Evolutionary conservation across 1,140 invertebrate species (phyloP).

Genomic region (Oncopeltus fasciatus): DNA sequence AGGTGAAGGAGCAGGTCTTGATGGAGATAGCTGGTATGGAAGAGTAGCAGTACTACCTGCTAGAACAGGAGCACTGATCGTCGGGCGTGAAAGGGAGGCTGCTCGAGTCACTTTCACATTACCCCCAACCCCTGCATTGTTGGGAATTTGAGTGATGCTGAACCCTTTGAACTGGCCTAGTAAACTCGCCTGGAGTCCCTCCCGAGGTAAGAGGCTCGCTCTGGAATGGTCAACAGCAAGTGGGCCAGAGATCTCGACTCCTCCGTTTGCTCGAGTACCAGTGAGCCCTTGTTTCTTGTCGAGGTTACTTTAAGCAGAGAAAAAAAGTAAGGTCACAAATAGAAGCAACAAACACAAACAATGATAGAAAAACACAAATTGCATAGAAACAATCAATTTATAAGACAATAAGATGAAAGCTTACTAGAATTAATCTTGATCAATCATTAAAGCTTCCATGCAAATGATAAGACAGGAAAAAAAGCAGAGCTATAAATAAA

Average conservation of each 20-base stretch:
- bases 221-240: slow-evolving; percentile 18
- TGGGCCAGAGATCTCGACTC: slow-evolving; percentile 20
- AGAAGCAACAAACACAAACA: not conserved
- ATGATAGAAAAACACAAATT: no score
- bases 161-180: slow-evolving; percentile 77
- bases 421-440: no score
- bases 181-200: slow-evolving; percentile 38
- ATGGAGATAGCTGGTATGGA: slow-evolving; percentile 26
- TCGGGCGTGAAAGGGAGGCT: not conserved
- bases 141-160: slow-evolving; percentile 50
- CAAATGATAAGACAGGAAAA: no score
- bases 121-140: slow-evolving; percentile 19
- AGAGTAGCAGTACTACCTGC: slow-evolving; percentile 60
- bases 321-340: slow-evolving; percentile 4
- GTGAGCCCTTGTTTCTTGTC: slow-evolving; percentile 17
- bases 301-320: slow-evolving; percentile 13
- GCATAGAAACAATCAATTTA: no score
- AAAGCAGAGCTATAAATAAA: no score
- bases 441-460: no score
- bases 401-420: no score
- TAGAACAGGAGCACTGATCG: slow-evolving; percentile 61
- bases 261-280: not conserved
- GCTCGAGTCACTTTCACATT: not conserved
- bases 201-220: slow-evolving; percentile 30
- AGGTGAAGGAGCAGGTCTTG: slow-evolving; percentile 22